phyloP scores from a whole-genome alignment of 2,888 invertebrate genomes.

The Micoletzkya japonica region DNA sequence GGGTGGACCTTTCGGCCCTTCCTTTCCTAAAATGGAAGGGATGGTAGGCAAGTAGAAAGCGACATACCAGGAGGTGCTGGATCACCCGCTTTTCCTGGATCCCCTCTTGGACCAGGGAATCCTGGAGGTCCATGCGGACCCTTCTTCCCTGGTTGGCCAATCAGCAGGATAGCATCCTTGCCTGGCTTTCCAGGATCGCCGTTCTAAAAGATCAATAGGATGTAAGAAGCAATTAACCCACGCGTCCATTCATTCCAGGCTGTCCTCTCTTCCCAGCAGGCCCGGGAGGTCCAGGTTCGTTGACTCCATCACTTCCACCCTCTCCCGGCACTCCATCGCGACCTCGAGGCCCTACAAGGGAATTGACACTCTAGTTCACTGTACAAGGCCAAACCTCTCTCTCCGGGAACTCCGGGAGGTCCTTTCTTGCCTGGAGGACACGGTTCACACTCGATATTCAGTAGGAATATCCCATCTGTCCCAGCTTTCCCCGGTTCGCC shows the following conservation, averaged over 20 bases:
- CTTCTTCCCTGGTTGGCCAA: conserved; percentile 31
- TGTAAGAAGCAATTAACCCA: background rate
- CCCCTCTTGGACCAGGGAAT: conserved; percentile 30
- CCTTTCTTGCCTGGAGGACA: conserved; percentile 29
- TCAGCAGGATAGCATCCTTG: conserved; percentile 28
- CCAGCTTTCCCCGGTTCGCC: conserved; percentile 25
- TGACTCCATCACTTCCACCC: conserved; percentile 17
- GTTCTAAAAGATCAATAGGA: background rate
- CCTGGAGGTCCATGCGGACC: conserved; percentile 27
- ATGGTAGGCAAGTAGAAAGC: background rate
- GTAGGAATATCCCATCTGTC: conserved; percentile 12
- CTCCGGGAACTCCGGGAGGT: conserved; percentile 25
- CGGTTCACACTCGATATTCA: conserved; percentile 23
- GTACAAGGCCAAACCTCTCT: conserved; percentile 7
- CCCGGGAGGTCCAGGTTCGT: conserved; percentile 29
- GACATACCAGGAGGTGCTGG: conserved; percentile 30
- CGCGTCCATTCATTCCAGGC: conserved; percentile 27
- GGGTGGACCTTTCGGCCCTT: conserved; percentile 29
- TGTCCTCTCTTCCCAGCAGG: conserved; percentile 21
- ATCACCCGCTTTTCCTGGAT: conserved; percentile 29
- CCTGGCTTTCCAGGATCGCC: conserved; percentile 26
- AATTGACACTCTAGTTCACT: no score
- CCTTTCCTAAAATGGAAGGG: conserved; percentile 19
- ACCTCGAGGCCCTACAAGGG: conserved; percentile 12
- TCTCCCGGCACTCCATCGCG: conserved; percentile 5